Percentiles rank a stretch among this genome's conserved stretches.
Conservation (phyloP, 2,888 invertebrate genomes). For the Chrysolina oricalcia region DNA sequence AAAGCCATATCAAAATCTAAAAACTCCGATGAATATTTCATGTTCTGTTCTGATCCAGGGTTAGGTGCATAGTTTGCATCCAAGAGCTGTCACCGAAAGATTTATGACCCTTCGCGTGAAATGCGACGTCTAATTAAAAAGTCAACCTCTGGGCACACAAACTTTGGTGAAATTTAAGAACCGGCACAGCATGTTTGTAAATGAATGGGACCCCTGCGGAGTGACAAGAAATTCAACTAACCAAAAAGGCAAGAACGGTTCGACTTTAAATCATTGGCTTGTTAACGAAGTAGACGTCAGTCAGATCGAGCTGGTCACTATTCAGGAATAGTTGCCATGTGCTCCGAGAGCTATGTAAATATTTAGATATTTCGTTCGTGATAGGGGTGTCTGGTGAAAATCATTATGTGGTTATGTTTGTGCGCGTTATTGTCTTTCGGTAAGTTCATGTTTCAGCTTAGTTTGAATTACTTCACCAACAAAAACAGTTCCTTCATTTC, state of each 20-base stretch:
- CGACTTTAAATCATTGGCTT: slow-evolving; percentile 8
- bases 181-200: slow-evolving; percentile 17
- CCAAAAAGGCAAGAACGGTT: not conserved
- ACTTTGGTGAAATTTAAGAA: slow-evolving; percentile 20
- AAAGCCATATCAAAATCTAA: too few species aligned
- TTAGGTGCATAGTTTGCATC: not conserved
- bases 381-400: not conserved
- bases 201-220: slow-evolving; percentile 17
- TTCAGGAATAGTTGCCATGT: slow-evolving; percentile 1
- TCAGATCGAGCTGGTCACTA: slow-evolving; percentile 8
- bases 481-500: slow-evolving; percentile 22
- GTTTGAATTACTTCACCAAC: slow-evolving; percentile 23
- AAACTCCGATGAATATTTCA: not conserved
- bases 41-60: not conserved
- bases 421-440: slow-evolving; percentile 4
- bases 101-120: slow-evolving; percentile 30
- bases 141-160: slow-evolving; percentile 32
- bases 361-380: not conserved
- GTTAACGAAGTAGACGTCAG: slow-evolving; percentile 8
- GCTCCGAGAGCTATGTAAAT: not conserved
- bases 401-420: slow-evolving; percentile 6
- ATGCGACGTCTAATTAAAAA: slow-evolving; percentile 37
- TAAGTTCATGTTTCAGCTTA: not conserved
- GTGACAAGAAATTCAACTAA: slow-evolving; percentile 12
- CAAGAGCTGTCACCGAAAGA: slow-evolving; percentile 10